Percentiles rank a stretch among this genome's conserved stretches.
These are phyloP conservation scores for Drosophila hydei DNA, from an alignment of 1,140 invertebrate species.

Conservation along the genomic window DNA sequence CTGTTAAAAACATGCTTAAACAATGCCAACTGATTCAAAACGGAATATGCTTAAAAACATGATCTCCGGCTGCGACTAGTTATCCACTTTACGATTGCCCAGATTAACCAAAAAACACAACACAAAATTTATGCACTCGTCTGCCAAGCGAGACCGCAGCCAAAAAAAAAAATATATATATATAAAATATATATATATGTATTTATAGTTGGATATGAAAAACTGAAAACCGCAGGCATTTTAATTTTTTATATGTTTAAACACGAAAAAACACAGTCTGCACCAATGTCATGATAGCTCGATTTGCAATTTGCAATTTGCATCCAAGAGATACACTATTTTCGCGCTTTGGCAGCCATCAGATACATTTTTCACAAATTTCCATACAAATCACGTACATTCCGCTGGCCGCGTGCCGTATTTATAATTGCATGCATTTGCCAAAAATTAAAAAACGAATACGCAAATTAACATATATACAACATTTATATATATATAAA, in stretches of 20 bases:
- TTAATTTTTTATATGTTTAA: conserved; percentile 59
- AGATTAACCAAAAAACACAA: conserved; percentile 50
- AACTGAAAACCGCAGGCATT: conserved; percentile 59
- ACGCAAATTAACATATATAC: neutral
- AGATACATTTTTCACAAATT: conserved; percentile 67
- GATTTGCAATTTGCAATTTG: conserved; percentile 44
- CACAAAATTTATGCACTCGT: conserved; percentile 59
- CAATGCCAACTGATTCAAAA: conserved; percentile 33
- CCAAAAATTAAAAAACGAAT: conserved; percentile 33
- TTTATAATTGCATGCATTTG: conserved; percentile 52
- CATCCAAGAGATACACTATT: conserved; percentile 65
- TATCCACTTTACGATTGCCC: conserved; percentile 66
- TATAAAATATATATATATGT: neutral
- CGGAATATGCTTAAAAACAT: conserved; percentile 29
- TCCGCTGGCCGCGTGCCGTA: conserved; percentile 9
- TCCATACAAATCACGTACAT: conserved; percentile 67
- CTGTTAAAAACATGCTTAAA: conserved; percentile 22
- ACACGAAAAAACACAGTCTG: conserved; percentile 47
- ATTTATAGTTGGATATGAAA: neutral
- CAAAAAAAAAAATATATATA: neutral
- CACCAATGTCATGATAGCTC: conserved; percentile 34
- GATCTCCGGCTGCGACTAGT: conserved; percentile 28
- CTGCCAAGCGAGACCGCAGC: conserved; percentile 55
- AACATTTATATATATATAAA: neutral
- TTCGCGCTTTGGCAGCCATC: conserved; percentile 52